These are phyloP conservation scores for Ametastegia equiseti DNA, from an alignment of 2,888 invertebrate genomes.

Conservation along the genomic window DNA sequence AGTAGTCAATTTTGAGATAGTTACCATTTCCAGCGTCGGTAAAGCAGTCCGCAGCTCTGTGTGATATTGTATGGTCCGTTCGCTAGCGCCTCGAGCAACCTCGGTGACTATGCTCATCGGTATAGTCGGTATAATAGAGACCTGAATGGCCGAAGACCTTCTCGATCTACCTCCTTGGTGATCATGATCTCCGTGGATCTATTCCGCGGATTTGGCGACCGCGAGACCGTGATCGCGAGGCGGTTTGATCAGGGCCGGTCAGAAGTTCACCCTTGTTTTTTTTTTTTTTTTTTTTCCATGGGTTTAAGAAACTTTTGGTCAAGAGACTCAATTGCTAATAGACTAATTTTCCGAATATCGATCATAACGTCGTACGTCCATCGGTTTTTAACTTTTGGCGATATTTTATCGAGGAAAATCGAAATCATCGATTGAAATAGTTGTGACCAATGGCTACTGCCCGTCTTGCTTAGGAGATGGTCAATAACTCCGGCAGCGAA, in stretches of 20 bases:
- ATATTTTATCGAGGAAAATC: not conserved
- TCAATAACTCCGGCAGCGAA: too few relatives aligned
- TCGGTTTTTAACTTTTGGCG: not conserved
- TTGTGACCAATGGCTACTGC: not conserved
- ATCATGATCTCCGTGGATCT: constrained; percentile 31
- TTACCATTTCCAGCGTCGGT: not conserved
- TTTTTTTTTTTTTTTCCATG: too few relatives aligned
- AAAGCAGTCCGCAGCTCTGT: not conserved
- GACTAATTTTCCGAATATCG: not conserved
- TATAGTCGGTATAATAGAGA: constrained; percentile 22
- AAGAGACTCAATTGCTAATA: not conserved
- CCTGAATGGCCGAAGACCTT: not conserved
- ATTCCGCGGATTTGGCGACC: constrained; percentile 47
- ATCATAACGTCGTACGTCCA: not conserved
- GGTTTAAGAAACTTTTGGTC: constrained; percentile 13
- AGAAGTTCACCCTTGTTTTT: constrained; percentile 9
- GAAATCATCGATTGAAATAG: not conserved
- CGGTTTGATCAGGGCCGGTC: constrained; percentile 35
- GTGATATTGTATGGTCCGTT: not conserved
- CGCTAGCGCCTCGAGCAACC: constrained; percentile 28
- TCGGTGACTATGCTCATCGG: not conserved
- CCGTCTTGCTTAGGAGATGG: not conserved
- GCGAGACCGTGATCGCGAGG: constrained; percentile 40
- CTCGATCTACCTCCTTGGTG: constrained; percentile 39
- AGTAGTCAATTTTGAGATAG: too few relatives aligned